A percentile compares a stretch with the other conserved stretches of the same genome.
Conservation (phyloP, 1,140 invertebrate species). For the Diorhabda carinulata region DNA sequence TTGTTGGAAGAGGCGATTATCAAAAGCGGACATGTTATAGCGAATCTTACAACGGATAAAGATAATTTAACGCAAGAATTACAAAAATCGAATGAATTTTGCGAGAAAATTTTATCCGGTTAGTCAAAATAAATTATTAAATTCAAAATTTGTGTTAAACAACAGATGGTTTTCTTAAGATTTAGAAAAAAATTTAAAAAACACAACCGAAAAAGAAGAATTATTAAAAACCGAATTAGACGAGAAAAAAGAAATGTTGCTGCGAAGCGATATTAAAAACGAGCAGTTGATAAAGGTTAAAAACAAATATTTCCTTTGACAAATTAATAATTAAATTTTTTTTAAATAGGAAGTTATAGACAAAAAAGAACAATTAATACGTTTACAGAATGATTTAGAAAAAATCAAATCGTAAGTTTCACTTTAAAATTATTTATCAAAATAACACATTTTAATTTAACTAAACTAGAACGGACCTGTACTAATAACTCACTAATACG, state of each 20-base stretch:
- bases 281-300: neutral
- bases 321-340: no score
- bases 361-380: no score
- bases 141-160: neutral
- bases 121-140: neutral
- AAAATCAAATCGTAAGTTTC: no score
- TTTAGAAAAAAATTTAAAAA: slow-evolving; percentile 27
- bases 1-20: neutral
- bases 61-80: slow-evolving; percentile 21
- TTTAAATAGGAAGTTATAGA: no score
- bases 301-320: no score
- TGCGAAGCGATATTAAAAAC: slow-evolving; percentile 12
- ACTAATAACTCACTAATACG: no score
- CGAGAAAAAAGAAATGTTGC: slow-evolving; percentile 16
- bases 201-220: slow-evolving; percentile 25
- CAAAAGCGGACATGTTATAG: slow-evolving; percentile 8
- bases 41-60: slow-evolving; percentile 19
- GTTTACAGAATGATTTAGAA: no score
- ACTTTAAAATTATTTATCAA: no score
- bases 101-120: slow-evolving; percentile 30
- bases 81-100: slow-evolving; percentile 19
- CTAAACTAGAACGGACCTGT: no score
- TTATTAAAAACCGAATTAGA: slow-evolving; percentile 25
- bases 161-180: slow-evolving; percentile 7
- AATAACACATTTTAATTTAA: no score